A percentile compares a stretch with the other conserved stretches of the same genome.
Evolutionary conservation across 1,140 invertebrate species (phyloP).

Genomic region (Tetraneura akinire): DNA sequence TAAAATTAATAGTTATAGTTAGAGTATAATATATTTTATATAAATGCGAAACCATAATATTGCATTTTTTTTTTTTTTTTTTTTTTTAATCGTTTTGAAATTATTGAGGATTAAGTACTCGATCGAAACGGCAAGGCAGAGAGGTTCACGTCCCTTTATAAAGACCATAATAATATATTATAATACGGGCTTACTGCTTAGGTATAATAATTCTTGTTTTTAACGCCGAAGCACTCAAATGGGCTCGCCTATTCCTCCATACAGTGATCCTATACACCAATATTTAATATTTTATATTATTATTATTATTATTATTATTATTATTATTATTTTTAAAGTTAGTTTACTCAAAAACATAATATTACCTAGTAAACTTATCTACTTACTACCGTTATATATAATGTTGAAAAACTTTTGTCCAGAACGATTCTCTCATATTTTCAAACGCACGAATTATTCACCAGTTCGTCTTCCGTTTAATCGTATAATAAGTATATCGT

Average conservation of each 20-base stretch:
- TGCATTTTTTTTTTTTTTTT: too few species aligned
- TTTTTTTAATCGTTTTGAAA: too few species aligned
- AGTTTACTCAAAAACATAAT: conserved; percentile 19
- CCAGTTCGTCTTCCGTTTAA: conserved; percentile 15
- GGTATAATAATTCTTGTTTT: background rate
- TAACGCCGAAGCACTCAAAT: background rate
- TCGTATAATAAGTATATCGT: too few species aligned
- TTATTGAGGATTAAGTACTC: background rate
- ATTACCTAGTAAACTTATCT: conserved; percentile 42
- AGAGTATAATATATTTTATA: too few species aligned
- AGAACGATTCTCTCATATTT: conserved; percentile 10
- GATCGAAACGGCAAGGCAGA: background rate
- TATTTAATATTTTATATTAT: conserved; percentile 16
- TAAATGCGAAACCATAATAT: too few species aligned
- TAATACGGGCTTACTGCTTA: too few species aligned
- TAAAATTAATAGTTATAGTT: too few species aligned
- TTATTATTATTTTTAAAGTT: conserved; percentile 1
- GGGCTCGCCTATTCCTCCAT: background rate
- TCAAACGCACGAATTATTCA: conserved; percentile 37
- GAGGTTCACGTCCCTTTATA: too few species aligned
- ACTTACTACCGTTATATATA: conserved; percentile 47
- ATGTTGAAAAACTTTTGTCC: conserved; percentile 31
- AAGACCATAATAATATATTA: too few species aligned
- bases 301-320: conserved; percentile 18
- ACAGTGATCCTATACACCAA: background rate